phyloP scores from a whole-genome alignment of 2,888 invertebrate genomes.

The Mythimna loreyi region DNA sequence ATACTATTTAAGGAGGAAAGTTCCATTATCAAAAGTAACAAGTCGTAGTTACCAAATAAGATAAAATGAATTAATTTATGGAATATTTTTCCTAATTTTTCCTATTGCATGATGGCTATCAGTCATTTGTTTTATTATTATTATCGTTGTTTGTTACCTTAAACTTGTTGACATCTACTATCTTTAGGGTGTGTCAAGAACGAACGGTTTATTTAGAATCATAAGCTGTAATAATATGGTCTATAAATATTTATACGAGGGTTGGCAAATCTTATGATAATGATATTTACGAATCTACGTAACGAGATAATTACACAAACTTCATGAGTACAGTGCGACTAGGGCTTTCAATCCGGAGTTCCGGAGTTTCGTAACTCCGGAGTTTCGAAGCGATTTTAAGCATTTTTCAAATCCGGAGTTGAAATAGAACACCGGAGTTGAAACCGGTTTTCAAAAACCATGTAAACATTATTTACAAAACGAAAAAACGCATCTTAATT shows the following conservation, averaged over 20 bases:
- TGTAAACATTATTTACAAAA: no score
- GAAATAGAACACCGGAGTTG: no score
- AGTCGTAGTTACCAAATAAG: background rate
- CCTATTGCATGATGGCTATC: constrained; percentile 42
- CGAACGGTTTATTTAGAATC: constrained; percentile 46
- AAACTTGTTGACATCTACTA: constrained; percentile 70
- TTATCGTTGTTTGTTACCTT: constrained; percentile 67
- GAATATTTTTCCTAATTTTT: constrained; percentile 63
- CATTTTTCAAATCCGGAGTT: no score
- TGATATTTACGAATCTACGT: constrained; percentile 27
- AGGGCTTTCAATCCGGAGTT: no score
- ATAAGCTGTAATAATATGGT: constrained; percentile 41
- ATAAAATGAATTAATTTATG: constrained; percentile 37
- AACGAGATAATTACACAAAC: constrained; percentile 4
- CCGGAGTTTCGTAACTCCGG: no score
- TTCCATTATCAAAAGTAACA: constrained; percentile 18
- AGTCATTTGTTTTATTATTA: constrained; percentile 50
- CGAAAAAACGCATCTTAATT: no score
- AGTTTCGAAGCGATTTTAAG: no score
- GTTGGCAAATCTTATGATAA: constrained; percentile 42
- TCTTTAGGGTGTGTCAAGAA: constrained; percentile 67
- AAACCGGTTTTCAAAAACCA: no score
- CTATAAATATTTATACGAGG: constrained; percentile 46
- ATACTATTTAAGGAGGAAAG: constrained; percentile 23
- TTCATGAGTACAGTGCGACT: constrained; percentile 1